phyloP scores from a whole-genome alignment of 37 sponge, comb jelly and placozoan species.

The Halisarca cf. caerulea region DNA sequence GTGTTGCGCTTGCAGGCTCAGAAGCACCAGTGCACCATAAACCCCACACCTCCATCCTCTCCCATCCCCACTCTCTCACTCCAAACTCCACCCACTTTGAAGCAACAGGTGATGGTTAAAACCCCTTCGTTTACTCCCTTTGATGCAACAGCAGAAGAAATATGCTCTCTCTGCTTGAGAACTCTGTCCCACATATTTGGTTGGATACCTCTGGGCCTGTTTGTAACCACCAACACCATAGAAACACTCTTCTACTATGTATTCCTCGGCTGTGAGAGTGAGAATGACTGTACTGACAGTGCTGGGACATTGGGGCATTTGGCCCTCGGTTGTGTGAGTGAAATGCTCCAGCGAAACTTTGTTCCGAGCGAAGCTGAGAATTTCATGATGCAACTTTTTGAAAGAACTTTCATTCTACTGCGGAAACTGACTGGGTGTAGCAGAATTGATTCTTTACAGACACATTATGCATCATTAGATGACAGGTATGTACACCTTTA shows the following conservation, averaged over 20 bases:
- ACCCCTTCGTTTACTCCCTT: slow-evolving; percentile 37
- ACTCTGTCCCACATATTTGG: slow-evolving; percentile 79
- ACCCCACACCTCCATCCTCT: not conserved
- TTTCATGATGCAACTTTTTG: slow-evolving; percentile 78
- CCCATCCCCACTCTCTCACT: not conserved
- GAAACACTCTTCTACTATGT: slow-evolving; percentile 80
- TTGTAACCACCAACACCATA: slow-evolving; percentile 50
- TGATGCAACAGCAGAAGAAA: slow-evolving; percentile 44
- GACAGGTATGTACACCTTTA: slow-evolving; percentile 48
- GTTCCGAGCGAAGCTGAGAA: slow-evolving; percentile 68
- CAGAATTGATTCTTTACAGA: not conserved
- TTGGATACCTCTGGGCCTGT: slow-evolving; percentile 73
- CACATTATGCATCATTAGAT: slow-evolving; percentile 37
- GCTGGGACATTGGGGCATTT: slow-evolving; percentile 64
- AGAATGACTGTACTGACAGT: slow-evolving; percentile 34
- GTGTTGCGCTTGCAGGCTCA: not conserved
- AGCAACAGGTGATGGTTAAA: not conserved
- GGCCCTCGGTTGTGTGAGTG: slow-evolving; percentile 80
- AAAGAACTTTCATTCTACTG: slow-evolving; percentile 62
- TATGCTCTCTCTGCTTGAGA: slow-evolving; percentile 51
- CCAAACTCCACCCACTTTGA: not conserved
- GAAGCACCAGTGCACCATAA: not conserved
- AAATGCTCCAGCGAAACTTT: slow-evolving; percentile 69
- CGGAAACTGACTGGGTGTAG: slow-evolving; percentile 53
- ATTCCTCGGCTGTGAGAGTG: slow-evolving; percentile 68